Evolutionary conservation across 2,797 vertebrate species (phyloP), one percentile per base, ranked within the genome.

Genomic region (Sciurus carolinensis): DNA sequence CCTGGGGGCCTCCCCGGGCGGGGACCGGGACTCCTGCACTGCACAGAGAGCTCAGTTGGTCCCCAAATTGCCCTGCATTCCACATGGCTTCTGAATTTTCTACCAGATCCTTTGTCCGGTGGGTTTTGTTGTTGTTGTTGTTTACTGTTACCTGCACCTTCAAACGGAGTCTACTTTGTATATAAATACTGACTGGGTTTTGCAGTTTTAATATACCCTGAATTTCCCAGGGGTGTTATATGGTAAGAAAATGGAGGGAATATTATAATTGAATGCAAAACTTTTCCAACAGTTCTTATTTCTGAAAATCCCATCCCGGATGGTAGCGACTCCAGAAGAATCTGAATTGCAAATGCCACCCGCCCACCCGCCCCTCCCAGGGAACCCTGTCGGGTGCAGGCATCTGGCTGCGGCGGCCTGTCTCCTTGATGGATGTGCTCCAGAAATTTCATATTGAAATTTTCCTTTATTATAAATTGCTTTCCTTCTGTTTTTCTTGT

Each of bases 401-500:
- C 57, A 0, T 79, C 87, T 24, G 75, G 59, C 62, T 10, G 1
- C 54, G n/a, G 39, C 15, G 0, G 26, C 7, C 0, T 10, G 9
- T n/a, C 94, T 94, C 67, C 83, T 14, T 90, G 89, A 93, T 17
- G 62, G 95, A 82, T 87, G 67, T 59, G 79, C 87, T 85, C 1
- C 2, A 79, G 84, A 59, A 80, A 42, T 87, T 81, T 75, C 91
- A 17, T 36, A 11, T 17, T 33, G 71, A 87, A 93, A 91, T 84
- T 30, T 86, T 47, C 84, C 88, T 75, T 77, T 47, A 36, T 90
- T 94, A 94, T 72, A 89, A 87, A 91, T 81, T 5, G 90, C 26
- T 64, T 79, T 91, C 86, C 88, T 87, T 92, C 94, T 76, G 2
- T 87, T 94, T 90, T 90, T 71, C 93, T 77, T 66, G 20, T 87